A percentile compares a stretch with the other conserved stretches of the same genome.
phyloP scores from a whole-genome alignment of 1,140 invertebrate genomes.

The Gonatopus flavifemur region DNA sequence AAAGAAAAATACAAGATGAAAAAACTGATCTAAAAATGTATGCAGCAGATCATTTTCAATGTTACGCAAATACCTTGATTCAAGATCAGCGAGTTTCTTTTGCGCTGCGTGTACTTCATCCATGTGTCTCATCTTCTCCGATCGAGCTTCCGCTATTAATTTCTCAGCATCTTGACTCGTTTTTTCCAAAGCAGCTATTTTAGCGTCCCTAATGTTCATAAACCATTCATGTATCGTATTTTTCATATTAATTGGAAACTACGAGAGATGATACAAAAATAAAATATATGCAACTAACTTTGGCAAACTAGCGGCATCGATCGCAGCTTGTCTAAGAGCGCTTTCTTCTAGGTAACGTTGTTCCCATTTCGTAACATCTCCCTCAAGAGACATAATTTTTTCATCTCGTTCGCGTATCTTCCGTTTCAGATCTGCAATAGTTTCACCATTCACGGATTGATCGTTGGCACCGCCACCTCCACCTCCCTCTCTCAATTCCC shows the following conservation, averaged over 20 bases:
- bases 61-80: slow-evolving; percentile 65
- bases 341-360: slow-evolving; percentile 85
- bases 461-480: slow-evolving; percentile 49
- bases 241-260: not conserved
- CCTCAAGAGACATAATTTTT: slow-evolving; percentile 78
- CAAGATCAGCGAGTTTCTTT: slow-evolving; percentile 80
- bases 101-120: slow-evolving; percentile 83
- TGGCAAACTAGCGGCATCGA: slow-evolving; percentile 81
- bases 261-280: not conserved
- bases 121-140: slow-evolving; percentile 84
- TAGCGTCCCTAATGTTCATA: slow-evolving; percentile 69
- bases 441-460: slow-evolving; percentile 56
- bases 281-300: slow-evolving; percentile 62
- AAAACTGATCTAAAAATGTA: not conserved
- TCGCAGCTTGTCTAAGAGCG: slow-evolving; percentile 78
- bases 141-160: slow-evolving; percentile 80
- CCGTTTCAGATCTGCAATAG: slow-evolving; percentile 67
- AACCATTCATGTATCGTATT: slow-evolving; percentile 1
- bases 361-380: slow-evolving; percentile 85
- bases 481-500: slow-evolving; percentile 73
- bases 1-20: not conserved
- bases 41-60: not conserved
- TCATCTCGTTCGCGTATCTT: slow-evolving; percentile 75
- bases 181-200: slow-evolving; percentile 82
- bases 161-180: slow-evolving; percentile 85